Evolutionary conservation across 2,888 invertebrate species (phyloP).

Genomic region (Orgyia antiqua): DNA sequence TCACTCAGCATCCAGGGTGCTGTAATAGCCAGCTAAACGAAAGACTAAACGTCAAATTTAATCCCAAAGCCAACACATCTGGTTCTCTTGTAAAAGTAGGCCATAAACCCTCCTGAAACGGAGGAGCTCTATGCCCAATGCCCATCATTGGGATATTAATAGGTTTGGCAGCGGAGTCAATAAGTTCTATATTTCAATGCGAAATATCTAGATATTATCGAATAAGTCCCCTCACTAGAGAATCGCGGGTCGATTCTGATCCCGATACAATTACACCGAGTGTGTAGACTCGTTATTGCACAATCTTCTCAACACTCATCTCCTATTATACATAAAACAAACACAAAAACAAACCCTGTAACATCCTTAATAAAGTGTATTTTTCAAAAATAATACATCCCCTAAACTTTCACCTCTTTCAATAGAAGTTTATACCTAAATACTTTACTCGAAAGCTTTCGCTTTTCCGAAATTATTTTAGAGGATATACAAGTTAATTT

Average conservation of each 20-base stretch:
- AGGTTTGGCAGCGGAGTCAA: too few relatives aligned
- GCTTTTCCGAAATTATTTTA: constrained; percentile 75
- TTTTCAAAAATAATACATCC: constrained; percentile 29
- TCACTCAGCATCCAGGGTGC: not conserved
- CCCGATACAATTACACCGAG: constrained; percentile 75
- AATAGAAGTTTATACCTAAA: constrained; percentile 77
- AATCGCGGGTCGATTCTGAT: constrained; percentile 56
- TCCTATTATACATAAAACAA: constrained; percentile 17
- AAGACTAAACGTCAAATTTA: not conserved
- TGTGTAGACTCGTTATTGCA: constrained; percentile 71
- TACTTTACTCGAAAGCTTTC: constrained; percentile 75
- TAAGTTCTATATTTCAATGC: constrained; percentile 35
- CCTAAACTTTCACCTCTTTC: constrained; percentile 77
- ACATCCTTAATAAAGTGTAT: constrained; percentile 29
- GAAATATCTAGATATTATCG: constrained; percentile 25
- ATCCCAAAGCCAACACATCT: not conserved
- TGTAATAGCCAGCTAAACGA: not conserved
- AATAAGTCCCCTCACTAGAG: constrained; percentile 40
- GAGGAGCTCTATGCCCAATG: not conserved
- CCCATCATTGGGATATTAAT: not conserved
- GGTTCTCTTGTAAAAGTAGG: not conserved
- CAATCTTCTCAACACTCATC: constrained; percentile 66
- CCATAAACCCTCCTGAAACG: not conserved
- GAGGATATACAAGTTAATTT: constrained; percentile 29
- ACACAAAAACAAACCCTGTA: constrained; percentile 39